Evolutionary conservation across 2,113 vertebrate genomes (phyloP), one percentile per base, ranked within the genome.

Genomic region (Phocoena sinus): DNA sequence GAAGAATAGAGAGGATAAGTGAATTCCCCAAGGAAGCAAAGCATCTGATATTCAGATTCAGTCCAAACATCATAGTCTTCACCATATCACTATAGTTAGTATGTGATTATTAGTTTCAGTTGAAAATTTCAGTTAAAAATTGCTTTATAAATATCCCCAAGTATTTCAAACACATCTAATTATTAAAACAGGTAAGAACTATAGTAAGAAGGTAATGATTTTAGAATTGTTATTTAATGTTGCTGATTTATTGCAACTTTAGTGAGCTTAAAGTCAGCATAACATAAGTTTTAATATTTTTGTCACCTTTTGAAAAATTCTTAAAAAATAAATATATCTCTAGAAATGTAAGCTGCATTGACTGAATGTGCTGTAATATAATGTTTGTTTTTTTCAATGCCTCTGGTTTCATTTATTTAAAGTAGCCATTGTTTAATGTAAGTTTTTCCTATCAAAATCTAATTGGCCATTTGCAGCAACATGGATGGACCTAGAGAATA

Each of bases 151-250:
- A 94, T 38, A 50, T 13, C 8, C 26, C 18, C 60, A 85, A 58
- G 67, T 84, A 84, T 80, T 93, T 93, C 60, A 84, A 79, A 85
- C 26, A 38, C 36, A 62, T 60, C 6, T 47, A 58, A 65, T 80
- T 67, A 81, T 44, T 83, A 89, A 63, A 89, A 63, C 21, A 96
- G 17, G 38, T n/a, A 92, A 89, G 10, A 73, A 28, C 80, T 93
- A 94, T 86, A 80, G 0, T 80, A 97, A 96, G 83, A 94, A 71
- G 10, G 76, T 31, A 88, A 91, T 82, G 73, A 81, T 97, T 98
- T 98, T 94, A 21, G 86, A 95, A 93, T 91, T 95, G 77, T 97
- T 95, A 70, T 96, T 97, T 95, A 91, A 68, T 26, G 12, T 68
- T 33, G 71, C 68, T 97, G 81, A 60, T 95, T 96, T 97, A 91